Percentiles rank a stretch among this genome's conserved stretches.
Evolutionary conservation across 2,113 vertebrate genomes (phyloP).

Genomic region (Callospermophilus lateralis): DNA sequence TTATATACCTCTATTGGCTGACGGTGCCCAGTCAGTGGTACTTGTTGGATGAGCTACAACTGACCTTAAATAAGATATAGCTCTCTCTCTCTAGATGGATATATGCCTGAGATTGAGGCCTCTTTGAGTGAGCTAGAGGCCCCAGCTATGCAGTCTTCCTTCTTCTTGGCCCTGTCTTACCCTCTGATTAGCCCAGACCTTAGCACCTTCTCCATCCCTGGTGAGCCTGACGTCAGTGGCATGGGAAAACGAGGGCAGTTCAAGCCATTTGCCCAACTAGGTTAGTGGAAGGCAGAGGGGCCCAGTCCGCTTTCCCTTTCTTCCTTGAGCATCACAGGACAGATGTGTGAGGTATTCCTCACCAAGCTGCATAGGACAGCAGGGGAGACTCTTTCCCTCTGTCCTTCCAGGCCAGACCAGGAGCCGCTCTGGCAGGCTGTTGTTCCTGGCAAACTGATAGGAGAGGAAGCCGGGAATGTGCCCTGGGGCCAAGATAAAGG

Average conservation of each 20-base stretch:
- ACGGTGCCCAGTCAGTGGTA: accelerated
- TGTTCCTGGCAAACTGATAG: constrained; percentile 84
- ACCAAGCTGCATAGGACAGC: neutral
- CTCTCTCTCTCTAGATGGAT: neutral
- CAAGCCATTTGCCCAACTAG: neutral
- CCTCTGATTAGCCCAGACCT: neutral
- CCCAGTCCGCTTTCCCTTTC: neutral
- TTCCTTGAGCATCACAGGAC: accelerated
- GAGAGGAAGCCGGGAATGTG: constrained; percentile 82
- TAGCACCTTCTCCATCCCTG: neutral
- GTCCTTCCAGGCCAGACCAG: constrained; percentile 76
- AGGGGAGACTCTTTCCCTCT: constrained; percentile 75
- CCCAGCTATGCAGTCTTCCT: neutral
- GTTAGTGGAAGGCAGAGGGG: neutral
- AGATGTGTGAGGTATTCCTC: constrained; percentile 23
- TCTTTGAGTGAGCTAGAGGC: neutral
- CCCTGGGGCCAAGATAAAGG: constrained; percentile 82
- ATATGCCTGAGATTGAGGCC: neutral
- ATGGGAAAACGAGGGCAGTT: neutral
- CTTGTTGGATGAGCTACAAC: neutral
- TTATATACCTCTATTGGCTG: neutral
- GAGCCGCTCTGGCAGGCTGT: constrained; percentile 78
- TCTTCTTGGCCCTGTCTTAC: neutral
- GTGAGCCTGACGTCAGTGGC: neutral
- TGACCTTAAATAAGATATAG: neutral